These are phyloP conservation scores for Papilio machaon DNA, from an alignment of 1,140 invertebrate species.

Conservation along the genomic window DNA sequence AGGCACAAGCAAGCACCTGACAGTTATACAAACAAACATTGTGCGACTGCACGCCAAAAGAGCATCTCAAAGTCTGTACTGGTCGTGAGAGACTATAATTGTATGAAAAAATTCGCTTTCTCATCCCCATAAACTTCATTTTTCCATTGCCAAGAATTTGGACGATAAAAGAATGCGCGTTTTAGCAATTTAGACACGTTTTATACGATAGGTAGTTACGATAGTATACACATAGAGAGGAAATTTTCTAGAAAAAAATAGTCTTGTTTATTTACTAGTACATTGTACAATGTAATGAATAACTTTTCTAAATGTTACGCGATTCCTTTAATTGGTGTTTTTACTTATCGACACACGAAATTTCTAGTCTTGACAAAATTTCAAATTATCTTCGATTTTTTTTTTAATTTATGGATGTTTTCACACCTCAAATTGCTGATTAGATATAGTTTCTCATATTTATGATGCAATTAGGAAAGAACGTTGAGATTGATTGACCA, in stretches of 20 bases:
- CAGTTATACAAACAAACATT: slow-evolving; percentile 77
- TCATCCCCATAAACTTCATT: background rate
- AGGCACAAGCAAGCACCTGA: slow-evolving; percentile 46
- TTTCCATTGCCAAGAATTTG: background rate
- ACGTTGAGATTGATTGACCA: background rate
- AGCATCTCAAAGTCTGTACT: slow-evolving; percentile 72
- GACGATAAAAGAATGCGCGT: background rate
- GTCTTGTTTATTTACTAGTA: too few species aligned
- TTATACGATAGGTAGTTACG: too few species aligned
- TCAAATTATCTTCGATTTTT: background rate
- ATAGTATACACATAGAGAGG: too few species aligned
- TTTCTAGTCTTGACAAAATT: too few species aligned
- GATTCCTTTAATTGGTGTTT: too few species aligned
- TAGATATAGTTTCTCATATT: background rate
- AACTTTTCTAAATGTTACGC: too few species aligned
- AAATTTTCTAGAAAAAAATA: too few species aligned
- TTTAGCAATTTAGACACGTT: background rate
- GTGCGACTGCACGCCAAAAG: slow-evolving; percentile 68
- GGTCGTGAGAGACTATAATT: slow-evolving; percentile 63
- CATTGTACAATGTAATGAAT: too few species aligned
- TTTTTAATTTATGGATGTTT: background rate
- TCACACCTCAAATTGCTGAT: slow-evolving; percentile 7
- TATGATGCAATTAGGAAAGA: background rate
- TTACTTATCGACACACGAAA: too few species aligned
- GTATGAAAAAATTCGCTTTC: slow-evolving; percentile 12